Conservation (phyloP, 2,888 invertebrate genomes). For the Platycheirus rosarum region DNA sequence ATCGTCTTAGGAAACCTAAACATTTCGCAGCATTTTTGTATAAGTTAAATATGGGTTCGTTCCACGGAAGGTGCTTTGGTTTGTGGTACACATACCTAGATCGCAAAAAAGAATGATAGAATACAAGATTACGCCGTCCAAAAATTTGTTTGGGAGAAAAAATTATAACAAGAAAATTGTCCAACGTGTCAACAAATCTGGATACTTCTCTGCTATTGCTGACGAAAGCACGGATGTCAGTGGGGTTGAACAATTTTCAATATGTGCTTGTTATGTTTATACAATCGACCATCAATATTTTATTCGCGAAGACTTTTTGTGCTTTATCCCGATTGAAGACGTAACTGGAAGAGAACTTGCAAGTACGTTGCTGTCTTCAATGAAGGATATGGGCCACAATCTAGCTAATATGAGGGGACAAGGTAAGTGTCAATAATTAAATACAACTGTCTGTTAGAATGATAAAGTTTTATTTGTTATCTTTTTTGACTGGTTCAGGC, state of each 20-base stretch:
- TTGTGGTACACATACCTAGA: no score
- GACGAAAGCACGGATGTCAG: constrained; percentile 63
- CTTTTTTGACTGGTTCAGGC: no score
- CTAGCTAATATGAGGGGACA: constrained; percentile 41
- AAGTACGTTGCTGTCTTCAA: constrained; percentile 61
- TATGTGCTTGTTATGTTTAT: constrained; percentile 75
- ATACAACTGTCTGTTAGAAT: not conserved
- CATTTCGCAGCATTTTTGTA: no score
- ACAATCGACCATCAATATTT: constrained; percentile 37
- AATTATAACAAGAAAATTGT: no score
- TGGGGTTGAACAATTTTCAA: constrained; percentile 76
- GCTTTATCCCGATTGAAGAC: constrained; percentile 74
- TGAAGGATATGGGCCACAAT: constrained; percentile 45
- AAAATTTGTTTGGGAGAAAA: no score
- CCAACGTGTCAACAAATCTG: constrained; percentile 73
- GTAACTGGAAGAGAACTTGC: constrained; percentile 66
- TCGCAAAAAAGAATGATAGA: no score
- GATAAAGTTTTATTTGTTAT: not conserved
- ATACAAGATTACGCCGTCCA: no score
- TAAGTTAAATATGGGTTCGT: no score
- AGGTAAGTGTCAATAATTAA: constrained; percentile 30
- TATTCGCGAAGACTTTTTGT: constrained; percentile 74
- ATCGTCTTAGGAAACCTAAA: no score
- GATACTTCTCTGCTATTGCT: constrained; percentile 74
- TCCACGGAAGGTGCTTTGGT: no score